phyloP scores from a whole-genome alignment of 1,140 invertebrate genomes.

The Nixonia krombeini region DNA sequence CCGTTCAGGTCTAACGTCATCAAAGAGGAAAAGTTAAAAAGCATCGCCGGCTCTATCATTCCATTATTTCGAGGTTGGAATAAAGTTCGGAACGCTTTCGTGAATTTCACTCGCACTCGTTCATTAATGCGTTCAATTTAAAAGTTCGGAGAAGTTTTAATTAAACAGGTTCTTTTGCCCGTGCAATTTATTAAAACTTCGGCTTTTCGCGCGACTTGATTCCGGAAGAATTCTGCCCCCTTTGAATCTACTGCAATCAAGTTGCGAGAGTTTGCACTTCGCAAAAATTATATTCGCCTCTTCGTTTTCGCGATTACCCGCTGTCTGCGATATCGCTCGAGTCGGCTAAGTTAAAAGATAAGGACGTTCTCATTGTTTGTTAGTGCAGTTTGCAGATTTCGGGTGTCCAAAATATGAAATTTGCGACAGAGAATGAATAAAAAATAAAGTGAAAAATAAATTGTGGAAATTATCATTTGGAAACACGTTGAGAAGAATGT shows the following conservation, averaged over 20 bases:
- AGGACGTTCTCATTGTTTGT: too few relatives aligned
- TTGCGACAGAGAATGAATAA: too few relatives aligned
- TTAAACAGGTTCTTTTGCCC: slow-evolving; percentile 49
- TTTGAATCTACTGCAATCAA: slow-evolving; percentile 6
- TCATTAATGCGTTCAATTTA: slow-evolving; percentile 54
- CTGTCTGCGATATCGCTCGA: too few relatives aligned
- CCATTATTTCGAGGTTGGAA: slow-evolving; percentile 48
- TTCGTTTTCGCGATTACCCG: too few relatives aligned
- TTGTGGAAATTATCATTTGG: too few relatives aligned
- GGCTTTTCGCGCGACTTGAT: slow-evolving; percentile 45
- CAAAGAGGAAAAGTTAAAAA: slow-evolving; percentile 36
- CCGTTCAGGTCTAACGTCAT: slow-evolving; percentile 47
- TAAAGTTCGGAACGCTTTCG: slow-evolving; percentile 43
- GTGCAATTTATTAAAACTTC: slow-evolving; percentile 51
- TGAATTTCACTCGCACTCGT: slow-evolving; percentile 49
- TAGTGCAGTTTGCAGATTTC: too few relatives aligned
- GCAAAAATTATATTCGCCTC: too few relatives aligned
- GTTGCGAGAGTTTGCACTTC: neutral
- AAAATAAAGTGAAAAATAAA: too few relatives aligned
- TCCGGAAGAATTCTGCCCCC: slow-evolving; percentile 36
- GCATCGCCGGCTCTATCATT: slow-evolving; percentile 38
- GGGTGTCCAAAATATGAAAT: too few relatives aligned
- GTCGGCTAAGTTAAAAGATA: too few relatives aligned
- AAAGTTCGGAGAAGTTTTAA: slow-evolving; percentile 50
- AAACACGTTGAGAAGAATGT: too few relatives aligned